Evolutionary conservation across 2,888 invertebrate species (phyloP).

Genomic region (Steinernema hermaphroditum): DNA sequence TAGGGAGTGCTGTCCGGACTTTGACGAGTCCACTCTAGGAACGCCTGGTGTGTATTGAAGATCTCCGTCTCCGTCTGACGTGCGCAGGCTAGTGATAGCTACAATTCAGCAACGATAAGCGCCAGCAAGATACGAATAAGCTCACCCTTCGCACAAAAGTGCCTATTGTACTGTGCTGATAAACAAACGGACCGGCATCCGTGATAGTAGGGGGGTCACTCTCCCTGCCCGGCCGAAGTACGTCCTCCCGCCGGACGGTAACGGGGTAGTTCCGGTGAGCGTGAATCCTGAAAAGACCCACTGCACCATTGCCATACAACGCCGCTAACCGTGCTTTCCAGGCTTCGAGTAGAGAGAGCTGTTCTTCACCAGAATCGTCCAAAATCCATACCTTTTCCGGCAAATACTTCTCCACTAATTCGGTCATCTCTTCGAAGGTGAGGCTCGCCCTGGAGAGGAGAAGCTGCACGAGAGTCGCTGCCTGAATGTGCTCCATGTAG

Average conservation of each 20-base stretch:
- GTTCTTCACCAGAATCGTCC: background rate
- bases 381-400: background rate
- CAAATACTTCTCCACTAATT: background rate
- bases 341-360: background rate
- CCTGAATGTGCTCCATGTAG: constrained; percentile 17
- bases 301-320: too few relatives aligned
- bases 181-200: background rate
- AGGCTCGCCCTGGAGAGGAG: constrained; percentile 15
- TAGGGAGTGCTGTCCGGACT: background rate
- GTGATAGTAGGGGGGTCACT: background rate
- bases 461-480: constrained; percentile 2
- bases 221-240: background rate
- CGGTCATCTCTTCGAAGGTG: background rate
- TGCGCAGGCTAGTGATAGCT: background rate
- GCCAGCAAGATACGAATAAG: too few relatives aligned
- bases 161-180: background rate
- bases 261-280: background rate
- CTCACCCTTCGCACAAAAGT: constrained; percentile 23
- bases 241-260: background rate
- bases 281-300: background rate
- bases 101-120: too few relatives aligned
- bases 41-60: background rate
- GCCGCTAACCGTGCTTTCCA: constrained; percentile 1
- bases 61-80: constrained; percentile 6
- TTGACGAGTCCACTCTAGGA: background rate